Conservation (phyloP, 37 sponge, comb jelly and placozoan species). For the Eunapius fragilis region DNA sequence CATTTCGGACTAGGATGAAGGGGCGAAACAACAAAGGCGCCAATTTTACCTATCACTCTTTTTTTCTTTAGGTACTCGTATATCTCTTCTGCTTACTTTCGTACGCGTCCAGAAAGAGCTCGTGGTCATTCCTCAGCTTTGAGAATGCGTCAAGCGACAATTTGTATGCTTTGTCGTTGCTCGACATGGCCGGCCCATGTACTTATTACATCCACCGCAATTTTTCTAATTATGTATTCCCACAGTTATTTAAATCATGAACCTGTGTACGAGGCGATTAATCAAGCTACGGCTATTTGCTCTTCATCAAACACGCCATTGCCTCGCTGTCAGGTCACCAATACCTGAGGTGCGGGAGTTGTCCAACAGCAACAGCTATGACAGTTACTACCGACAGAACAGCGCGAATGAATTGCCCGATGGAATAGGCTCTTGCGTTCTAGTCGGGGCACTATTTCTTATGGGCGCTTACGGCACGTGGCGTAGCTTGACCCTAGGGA, state of each 20-base stretch:
- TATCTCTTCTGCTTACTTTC: slow-evolving; percentile 52
- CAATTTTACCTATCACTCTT: neutral
- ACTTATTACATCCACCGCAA: neutral
- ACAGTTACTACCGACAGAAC: neutral
- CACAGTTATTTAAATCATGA: neutral
- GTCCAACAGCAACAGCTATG: neutral
- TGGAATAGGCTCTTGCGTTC: neutral
- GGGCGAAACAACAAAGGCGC: neutral
- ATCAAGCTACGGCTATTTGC: neutral
- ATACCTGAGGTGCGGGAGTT: neutral
- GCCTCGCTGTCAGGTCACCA: neutral
- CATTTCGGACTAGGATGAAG: neutral
- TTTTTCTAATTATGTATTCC: neutral
- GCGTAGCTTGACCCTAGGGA: neutral
- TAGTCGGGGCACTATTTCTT: neutral
- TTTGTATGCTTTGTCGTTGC: slow-evolving; percentile 22
- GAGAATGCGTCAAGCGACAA: slow-evolving; percentile 34
- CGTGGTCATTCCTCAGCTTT: slow-evolving; percentile 56
- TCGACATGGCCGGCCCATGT: slow-evolving; percentile 6
- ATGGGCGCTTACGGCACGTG: neutral
- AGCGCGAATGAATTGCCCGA: neutral
- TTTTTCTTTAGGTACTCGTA: neutral
- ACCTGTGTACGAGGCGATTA: neutral
- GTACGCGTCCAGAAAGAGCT: slow-evolving; percentile 68
- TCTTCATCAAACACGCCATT: neutral